Evolutionary conservation across 1,140 invertebrate genomes (phyloP).

Genomic region (Mamestra configurata): DNA sequence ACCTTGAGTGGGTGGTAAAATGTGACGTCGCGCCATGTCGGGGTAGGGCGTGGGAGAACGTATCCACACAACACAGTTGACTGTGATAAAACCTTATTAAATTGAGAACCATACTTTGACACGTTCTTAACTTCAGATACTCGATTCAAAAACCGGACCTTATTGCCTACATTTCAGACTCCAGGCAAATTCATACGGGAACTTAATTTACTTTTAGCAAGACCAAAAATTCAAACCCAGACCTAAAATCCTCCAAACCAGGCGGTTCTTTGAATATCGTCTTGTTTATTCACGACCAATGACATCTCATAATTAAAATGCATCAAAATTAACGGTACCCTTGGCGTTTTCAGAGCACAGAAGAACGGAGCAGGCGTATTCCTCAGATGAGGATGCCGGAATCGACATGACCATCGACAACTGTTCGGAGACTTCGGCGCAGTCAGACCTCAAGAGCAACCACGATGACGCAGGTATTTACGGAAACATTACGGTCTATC

Average conservation of each 20-base stretch:
- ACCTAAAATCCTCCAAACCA: too few relatives aligned
- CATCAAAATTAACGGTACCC: conserved; percentile 15
- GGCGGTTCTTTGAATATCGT: too few relatives aligned
- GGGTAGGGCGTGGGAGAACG: neutral
- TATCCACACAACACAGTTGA: neutral
- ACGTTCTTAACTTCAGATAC: too few relatives aligned
- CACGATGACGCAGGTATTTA: conserved; percentile 80
- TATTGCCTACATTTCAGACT: too few relatives aligned
- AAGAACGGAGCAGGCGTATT: conserved; percentile 81
- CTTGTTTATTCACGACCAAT: too few relatives aligned
- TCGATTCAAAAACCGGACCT: too few relatives aligned
- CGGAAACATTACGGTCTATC: neutral
- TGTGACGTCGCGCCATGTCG: neutral
- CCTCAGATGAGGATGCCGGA: conserved; percentile 83
- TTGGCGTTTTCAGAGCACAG: conserved; percentile 76
- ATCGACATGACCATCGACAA: conserved; percentile 85
- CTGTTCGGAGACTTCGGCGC: conserved; percentile 78
- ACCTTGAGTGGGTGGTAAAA: neutral
- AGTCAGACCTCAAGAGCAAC: conserved; percentile 81
- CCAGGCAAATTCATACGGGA: too few relatives aligned
- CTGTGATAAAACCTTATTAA: too few relatives aligned
- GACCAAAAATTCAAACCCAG: too few relatives aligned
- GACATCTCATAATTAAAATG: too few relatives aligned
- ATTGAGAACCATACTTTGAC: too few relatives aligned
- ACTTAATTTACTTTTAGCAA: too few relatives aligned